These are phyloP conservation scores for Petrophora chlorosata DNA, from an alignment of 2,888 invertebrate species.

Conservation along the genomic window DNA sequence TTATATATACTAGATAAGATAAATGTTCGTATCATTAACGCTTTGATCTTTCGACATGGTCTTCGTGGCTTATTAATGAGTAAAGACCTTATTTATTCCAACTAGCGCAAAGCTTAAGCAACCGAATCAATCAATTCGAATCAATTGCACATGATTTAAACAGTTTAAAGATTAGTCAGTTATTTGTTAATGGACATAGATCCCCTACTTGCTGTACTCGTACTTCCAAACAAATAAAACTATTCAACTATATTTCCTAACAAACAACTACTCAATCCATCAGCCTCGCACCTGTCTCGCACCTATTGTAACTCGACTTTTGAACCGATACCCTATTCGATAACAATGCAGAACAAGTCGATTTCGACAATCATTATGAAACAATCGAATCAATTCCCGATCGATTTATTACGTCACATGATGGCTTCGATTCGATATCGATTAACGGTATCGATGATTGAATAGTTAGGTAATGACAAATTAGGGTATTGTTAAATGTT, in stretches of 20 bases:
- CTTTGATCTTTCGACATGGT: too few relatives aligned
- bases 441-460: conserved; percentile 31
- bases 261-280: conserved; percentile 14
- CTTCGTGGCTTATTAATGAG: too few relatives aligned
- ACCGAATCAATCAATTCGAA: too few relatives aligned
- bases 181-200: too few relatives aligned
- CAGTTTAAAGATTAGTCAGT: too few relatives aligned
- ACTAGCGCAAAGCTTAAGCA: too few relatives aligned
- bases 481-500: conserved; percentile 7
- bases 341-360: conserved; percentile 31
- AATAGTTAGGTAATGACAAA: conserved; percentile 35
- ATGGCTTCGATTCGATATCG: conserved; percentile 42
- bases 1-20: too few relatives aligned
- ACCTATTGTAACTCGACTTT: conserved; percentile 36
- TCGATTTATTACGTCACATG: conserved; percentile 52
- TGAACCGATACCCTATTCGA: conserved; percentile 40
- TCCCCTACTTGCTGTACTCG: conserved; percentile 1
- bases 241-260: conserved; percentile 9
- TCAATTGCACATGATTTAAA: too few relatives aligned
- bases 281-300: conserved; percentile 28
- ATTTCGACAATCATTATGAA: conserved; percentile 51
- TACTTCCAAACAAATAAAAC: conserved; percentile 1
- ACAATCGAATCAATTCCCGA: conserved; percentile 47
- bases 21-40: too few relatives aligned
- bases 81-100: too few relatives aligned